These are phyloP conservation scores for Heterodera schachtii DNA, from an alignment of 1,140 invertebrate genomes.

Conservation along the genomic window DNA sequence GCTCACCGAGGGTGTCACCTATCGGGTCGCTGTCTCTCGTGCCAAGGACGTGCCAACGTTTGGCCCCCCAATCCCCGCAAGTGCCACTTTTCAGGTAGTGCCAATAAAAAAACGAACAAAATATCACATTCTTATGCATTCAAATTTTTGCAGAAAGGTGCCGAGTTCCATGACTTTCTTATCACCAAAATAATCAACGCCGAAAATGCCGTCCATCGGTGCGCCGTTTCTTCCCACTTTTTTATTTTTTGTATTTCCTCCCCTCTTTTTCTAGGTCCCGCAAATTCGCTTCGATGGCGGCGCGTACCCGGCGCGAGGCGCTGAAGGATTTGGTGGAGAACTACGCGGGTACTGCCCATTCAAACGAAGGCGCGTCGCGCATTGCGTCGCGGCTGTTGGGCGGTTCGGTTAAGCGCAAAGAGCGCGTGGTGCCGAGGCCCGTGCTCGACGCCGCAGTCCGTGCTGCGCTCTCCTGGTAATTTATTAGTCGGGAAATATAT, in stretches of 20 bases:
- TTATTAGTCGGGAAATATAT: conserved; percentile 58
- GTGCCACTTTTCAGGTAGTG: conserved; percentile 54
- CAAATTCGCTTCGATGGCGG: conserved; percentile 96
- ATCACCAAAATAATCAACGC: conserved; percentile 95
- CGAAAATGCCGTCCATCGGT: conserved; percentile 81
- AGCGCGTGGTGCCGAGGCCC: conserved; percentile 73
- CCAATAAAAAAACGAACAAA: neutral
- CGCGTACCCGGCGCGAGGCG: conserved; percentile 90
- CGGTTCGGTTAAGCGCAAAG: conserved; percentile 73
- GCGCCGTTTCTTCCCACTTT: neutral
- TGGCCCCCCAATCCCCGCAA: conserved; percentile 78
- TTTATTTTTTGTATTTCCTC: neutral
- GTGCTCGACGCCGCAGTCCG: conserved; percentile 73
- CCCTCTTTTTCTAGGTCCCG: conserved; percentile 77
- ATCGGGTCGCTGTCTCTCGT: conserved; percentile 80
- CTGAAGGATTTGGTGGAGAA: conserved; percentile 85
- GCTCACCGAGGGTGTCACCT: conserved; percentile 77
- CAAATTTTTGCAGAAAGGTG: conserved; percentile 73
- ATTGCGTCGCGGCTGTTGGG: conserved; percentile 63
- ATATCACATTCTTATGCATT: neutral
- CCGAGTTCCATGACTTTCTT: conserved; percentile 87
- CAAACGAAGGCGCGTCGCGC: conserved; percentile 62
- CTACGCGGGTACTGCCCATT: conserved; percentile 69
- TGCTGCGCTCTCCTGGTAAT: conserved; percentile 79
- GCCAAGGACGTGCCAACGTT: conserved; percentile 94